Conservation (phyloP, 2,797 vertebrate species). For the Mallotus villosus region DNA sequence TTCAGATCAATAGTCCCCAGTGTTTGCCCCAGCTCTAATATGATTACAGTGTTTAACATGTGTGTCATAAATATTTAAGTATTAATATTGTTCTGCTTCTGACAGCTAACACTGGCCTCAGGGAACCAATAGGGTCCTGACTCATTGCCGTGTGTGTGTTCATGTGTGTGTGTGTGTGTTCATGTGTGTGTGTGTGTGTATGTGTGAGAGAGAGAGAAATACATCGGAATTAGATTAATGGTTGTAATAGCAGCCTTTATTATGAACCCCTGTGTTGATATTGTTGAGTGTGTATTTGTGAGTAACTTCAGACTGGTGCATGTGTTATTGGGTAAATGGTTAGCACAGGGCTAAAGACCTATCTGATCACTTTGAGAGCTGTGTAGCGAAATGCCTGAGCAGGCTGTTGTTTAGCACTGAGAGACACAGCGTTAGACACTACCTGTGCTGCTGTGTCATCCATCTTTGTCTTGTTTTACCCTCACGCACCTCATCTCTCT, state of each 20-base stretch:
- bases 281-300: not conserved
- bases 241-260: constrained; percentile 15
- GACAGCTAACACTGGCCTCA: constrained; percentile 42
- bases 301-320: not conserved
- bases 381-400: constrained; percentile 65
- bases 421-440: constrained; percentile 58
- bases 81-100: constrained; percentile 72
- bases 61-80: constrained; percentile 82
- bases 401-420: constrained; percentile 60
- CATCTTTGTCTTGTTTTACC: constrained; percentile 22
- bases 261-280: not conserved
- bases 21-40: constrained; percentile 70
- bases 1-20: constrained; percentile 70
- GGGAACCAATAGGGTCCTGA: constrained; percentile 43
- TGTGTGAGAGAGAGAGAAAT: not conserved
- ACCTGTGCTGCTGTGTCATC: constrained; percentile 19
- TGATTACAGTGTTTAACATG: constrained; percentile 80
- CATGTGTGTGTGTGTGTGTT: not conserved
- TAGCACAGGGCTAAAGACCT: constrained; percentile 40
- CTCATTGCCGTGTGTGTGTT: constrained; percentile 31
- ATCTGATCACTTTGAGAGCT: constrained; percentile 65
- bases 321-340: not conserved
- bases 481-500: constrained; percentile 1
- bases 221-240: not conserved
- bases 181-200: not conserved